phyloP scores from a whole-genome alignment of 2,113 vertebrate genomes.

The Monarcha castaneiventris region DNA sequence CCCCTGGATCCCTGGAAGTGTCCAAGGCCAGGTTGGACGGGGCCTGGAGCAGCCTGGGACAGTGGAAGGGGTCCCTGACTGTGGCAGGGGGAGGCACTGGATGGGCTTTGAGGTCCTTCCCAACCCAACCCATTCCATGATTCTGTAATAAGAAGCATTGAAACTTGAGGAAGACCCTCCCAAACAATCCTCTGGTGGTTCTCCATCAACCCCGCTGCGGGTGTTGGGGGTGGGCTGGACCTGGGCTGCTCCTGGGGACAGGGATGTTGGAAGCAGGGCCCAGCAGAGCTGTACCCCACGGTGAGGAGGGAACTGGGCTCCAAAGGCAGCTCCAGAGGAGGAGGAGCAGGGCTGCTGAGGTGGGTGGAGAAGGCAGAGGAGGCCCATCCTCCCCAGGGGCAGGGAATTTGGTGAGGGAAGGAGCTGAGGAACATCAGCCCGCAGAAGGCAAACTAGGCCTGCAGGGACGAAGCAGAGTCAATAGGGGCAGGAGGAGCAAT shows the following conservation, averaged over 20 bases:
- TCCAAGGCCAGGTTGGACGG: accelerated
- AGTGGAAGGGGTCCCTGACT: not conserved
- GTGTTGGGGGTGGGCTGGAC: not conserved
- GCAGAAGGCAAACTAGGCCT: not conserved
- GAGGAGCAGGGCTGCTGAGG: not conserved
- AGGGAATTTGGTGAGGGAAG: not conserved
- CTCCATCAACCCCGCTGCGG: not conserved
- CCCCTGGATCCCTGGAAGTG: not conserved
- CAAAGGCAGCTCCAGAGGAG: not conserved
- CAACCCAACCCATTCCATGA: not conserved
- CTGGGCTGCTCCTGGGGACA: not conserved
- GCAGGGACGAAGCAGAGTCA: not conserved
- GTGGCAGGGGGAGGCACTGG: not conserved
- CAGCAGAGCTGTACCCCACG: accelerated
- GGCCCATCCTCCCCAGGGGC: not conserved
- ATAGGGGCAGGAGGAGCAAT: not conserved
- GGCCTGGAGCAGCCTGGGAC: accelerated
- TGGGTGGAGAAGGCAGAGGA: not conserved
- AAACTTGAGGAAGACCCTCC: not conserved
- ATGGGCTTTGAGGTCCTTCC: not conserved
- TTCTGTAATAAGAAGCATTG: not conserved
- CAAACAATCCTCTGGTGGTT: not conserved
- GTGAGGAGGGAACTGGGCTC: not conserved
- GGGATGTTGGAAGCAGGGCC: not conserved
- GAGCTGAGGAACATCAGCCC: not conserved